These are phyloP conservation scores for Ischnus inquisitorius DNA, from an alignment of 2,888 invertebrate genomes.

Conservation along the genomic window DNA sequence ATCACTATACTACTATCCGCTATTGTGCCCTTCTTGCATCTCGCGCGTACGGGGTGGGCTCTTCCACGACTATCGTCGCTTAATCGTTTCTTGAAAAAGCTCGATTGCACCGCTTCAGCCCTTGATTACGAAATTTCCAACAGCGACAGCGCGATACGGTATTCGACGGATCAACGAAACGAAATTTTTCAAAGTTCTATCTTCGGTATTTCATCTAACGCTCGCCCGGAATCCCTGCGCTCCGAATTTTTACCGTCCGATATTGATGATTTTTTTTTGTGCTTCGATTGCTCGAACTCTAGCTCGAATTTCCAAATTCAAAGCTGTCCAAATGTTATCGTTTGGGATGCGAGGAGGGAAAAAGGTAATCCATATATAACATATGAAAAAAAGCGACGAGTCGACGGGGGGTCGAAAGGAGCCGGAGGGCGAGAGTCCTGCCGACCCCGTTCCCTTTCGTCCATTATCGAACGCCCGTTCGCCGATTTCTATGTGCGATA, in stretches of 20 bases:
- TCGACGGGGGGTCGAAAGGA: conserved; percentile 4
- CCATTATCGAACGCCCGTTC: conserved; percentile 47
- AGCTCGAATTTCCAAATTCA: no score
- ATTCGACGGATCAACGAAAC: background rate
- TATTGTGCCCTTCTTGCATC: background rate
- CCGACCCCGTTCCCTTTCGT: conserved; percentile 46
- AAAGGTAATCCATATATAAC: no score
- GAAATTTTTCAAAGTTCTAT: background rate
- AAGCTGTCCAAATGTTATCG: no score
- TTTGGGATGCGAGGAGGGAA: background rate
- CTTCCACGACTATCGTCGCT: conserved; percentile 9
- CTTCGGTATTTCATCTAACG: no score
- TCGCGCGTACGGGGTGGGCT: background rate
- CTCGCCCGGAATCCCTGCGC: no score
- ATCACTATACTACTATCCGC: conserved; percentile 44
- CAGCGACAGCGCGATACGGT: background rate
- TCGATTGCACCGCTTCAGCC: background rate
- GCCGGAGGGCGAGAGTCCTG: conserved; percentile 19
- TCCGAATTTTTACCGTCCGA: background rate
- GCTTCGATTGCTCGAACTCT: no score
- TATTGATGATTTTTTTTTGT: no score
- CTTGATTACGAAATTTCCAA: background rate
- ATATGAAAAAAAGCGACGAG: background rate
- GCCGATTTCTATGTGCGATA: conserved; percentile 56
- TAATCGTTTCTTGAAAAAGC: conserved; percentile 24